Evolutionary conservation across 2,888 invertebrate species (phyloP), one percentile per base, ranked within the genome.

Genomic region (Cataglyphis livida): DNA sequence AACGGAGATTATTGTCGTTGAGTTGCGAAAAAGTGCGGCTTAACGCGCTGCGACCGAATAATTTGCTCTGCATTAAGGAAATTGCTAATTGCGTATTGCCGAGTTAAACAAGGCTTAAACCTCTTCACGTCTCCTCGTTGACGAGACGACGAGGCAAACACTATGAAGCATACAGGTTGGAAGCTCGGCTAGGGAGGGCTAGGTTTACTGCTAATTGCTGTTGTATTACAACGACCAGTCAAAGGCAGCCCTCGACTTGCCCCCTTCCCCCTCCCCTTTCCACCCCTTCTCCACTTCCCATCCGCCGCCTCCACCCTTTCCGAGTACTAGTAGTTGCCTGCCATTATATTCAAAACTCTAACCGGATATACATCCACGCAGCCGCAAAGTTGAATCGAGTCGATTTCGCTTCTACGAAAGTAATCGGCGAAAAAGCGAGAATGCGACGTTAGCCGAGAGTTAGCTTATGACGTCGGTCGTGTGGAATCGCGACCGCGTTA

Each of bases 141-240:
- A 87, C 90, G 84, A 85, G 85, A 75, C 87, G 88, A 84, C 84
- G 82, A 81, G 61, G 85, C 90, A 84, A 90, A 87, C 90, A 88
- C 82, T 84, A 84, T 61, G 85, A 89, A 88, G 90, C 82, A 76
- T 71, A 82, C 82, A 81, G 86, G 83, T 78, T 82, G 74, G 85
- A 75, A 84, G 89, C 85, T 44, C 65, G 65, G 76, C 70, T 25
- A 83, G 87, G 84, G 81, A 86, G 89, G 87, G 87, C 86, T 85
- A 87, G 91, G 91, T 91, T 91, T 91, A 91, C 91, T 91, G 91
- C 91, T 91, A 91, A 91, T 91, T 91, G 91, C 89, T 89, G 89
- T 91, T 91, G 91, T 91, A 91, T 91, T 91, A 90, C 91, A 89
- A 90, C 90, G 87, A 90, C 89, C 89, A 88, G 88, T 89, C 90